phyloP scores from a whole-genome alignment of 2,113 vertebrate genomes.

The Coturnix japonica region DNA sequence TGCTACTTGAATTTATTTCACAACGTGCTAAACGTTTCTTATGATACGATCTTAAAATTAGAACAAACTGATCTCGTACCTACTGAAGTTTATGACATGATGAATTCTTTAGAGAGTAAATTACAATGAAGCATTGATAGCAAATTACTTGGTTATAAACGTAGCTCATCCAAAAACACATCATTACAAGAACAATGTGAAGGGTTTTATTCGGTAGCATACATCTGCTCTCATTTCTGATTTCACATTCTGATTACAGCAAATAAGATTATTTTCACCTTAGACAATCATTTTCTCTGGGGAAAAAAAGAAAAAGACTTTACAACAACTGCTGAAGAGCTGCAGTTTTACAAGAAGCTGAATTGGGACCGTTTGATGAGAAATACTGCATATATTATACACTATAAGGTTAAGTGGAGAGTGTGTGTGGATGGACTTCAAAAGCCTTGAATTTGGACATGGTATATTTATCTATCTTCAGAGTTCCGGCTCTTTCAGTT shows the following conservation, averaged over 20 bases:
- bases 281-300: neutral
- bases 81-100: conserved; percentile 52
- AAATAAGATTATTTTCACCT: neutral
- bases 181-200: neutral
- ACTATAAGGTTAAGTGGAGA: neutral
- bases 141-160: conserved; percentile 49
- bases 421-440: neutral
- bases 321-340: neutral
- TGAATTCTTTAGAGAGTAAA: conserved; percentile 57
- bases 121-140: conserved; percentile 45
- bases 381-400: neutral
- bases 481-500: neutral
- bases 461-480: neutral
- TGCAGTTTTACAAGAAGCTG: neutral
- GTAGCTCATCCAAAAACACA: conserved; percentile 44
- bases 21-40: conserved; percentile 41
- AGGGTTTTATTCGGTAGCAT: neutral
- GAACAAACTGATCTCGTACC: conserved; percentile 57
- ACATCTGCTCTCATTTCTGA: neutral
- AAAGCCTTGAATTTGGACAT: neutral
- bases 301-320: neutral
- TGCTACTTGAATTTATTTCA: conserved; percentile 60
- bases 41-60: conserved; percentile 60
- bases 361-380: neutral
- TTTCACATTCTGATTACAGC: neutral